Conservation (phyloP, 1,140 invertebrate genomes). For the Subanguina moxae region DNA sequence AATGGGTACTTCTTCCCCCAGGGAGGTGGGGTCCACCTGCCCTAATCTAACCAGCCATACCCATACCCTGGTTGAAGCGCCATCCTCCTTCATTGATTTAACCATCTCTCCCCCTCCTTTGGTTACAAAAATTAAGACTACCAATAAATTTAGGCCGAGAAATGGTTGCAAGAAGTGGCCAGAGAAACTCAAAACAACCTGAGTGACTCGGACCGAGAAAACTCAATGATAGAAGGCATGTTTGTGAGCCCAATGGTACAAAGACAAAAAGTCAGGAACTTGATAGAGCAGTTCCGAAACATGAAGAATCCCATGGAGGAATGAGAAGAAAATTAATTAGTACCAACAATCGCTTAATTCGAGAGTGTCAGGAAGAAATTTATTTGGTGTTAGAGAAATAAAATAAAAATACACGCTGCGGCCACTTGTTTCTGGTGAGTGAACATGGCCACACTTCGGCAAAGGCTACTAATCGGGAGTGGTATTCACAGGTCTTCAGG, state of each 20-base stretch:
- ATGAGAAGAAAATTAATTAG: too few species aligned
- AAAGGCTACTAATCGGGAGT: too few species aligned
- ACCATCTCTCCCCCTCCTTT: not conserved
- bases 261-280: slow-evolving; percentile 37
- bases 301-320: slow-evolving; percentile 39
- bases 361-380: too few species aligned
- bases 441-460: too few species aligned
- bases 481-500: too few species aligned
- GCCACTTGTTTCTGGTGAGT: too few species aligned
- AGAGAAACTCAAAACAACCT: slow-evolving; percentile 13
- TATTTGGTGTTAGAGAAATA: too few species aligned
- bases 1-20: slow-evolving; percentile 77
- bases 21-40: not conserved
- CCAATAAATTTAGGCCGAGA: too few species aligned
- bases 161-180: slow-evolving; percentile 15
- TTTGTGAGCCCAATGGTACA: slow-evolving; percentile 21
- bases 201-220: not conserved
- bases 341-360: too few species aligned
- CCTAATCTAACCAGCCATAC: not conserved
- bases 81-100: not conserved
- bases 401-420: too few species aligned
- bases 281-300: slow-evolving; percentile 33
- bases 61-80: not conserved
- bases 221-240: slow-evolving; percentile 10
- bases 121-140: not conserved